These are phyloP conservation scores for Leuciscus waleckii DNA, from an alignment of 2,797 vertebrate genomes.

Conservation along the genomic window DNA sequence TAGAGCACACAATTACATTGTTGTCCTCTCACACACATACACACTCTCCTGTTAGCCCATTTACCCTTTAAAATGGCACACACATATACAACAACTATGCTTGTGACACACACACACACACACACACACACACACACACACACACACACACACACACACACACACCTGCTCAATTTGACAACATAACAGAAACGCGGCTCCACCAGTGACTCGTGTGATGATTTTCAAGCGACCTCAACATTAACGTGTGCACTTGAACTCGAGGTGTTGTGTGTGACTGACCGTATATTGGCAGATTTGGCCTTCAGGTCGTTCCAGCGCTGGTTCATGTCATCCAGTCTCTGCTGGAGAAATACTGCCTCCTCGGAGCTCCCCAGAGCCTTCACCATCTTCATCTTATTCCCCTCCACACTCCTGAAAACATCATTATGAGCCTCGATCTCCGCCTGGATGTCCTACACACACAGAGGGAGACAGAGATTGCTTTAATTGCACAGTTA, in stretches of 20 bases:
- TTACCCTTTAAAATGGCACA: background rate
- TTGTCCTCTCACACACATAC: conserved; percentile 13
- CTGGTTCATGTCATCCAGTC: conserved; percentile 98
- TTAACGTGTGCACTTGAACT: background rate
- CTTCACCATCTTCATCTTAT: conserved; percentile 96
- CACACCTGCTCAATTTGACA: background rate
- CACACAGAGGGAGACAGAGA: conserved; percentile 51
- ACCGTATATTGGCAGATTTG: conserved; percentile 95
- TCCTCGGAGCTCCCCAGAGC: conserved; percentile 94
- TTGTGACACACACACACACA: background rate
- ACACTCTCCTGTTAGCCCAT: background rate
- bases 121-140: background rate
- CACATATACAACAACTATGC: background rate
- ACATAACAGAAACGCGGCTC: background rate
- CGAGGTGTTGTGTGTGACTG: conserved; percentile 19
- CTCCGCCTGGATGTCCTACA: conserved; percentile 97
- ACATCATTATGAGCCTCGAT: conserved; percentile 99
- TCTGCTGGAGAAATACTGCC: conserved; percentile 91
- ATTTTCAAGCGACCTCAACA: conserved; percentile 3
- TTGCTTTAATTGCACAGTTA: background rate
- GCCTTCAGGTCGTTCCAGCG: conserved; percentile 95
- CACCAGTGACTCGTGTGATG: background rate
- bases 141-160: background rate
- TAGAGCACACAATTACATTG: background rate
- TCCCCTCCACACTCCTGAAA: conserved; percentile 95